Conservation (phyloP, 1,140 invertebrate genomes). For the Propsilocerus akamusi region DNA sequence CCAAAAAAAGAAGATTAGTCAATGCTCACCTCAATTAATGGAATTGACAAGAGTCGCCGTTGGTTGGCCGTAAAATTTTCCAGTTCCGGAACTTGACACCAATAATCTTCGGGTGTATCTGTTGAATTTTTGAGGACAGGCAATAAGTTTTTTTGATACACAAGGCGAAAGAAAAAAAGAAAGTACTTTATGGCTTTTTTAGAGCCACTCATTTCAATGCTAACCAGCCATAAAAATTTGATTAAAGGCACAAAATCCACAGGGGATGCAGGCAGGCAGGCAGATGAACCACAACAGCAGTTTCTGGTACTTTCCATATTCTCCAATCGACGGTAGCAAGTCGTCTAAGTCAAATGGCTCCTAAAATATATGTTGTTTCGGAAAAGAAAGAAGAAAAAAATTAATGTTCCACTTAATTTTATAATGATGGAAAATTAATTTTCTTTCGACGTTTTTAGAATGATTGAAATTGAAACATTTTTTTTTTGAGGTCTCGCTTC, state of each 20-base stretch:
- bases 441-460: too few relatives aligned
- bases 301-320: conserved; percentile 76
- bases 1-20: neutral
- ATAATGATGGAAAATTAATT: too few relatives aligned
- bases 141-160: neutral
- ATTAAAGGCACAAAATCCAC: conserved; percentile 79
- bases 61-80: conserved; percentile 33
- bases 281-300: conserved; percentile 70
- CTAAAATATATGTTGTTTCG: conserved; percentile 18
- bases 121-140: neutral
- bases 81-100: conserved; percentile 55
- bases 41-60: conserved; percentile 43
- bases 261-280: conserved; percentile 69
- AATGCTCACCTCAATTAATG: conserved; percentile 24
- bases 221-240: conserved; percentile 60
- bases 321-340: conserved; percentile 62
- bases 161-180: neutral
- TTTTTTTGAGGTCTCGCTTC: too few relatives aligned
- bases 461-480: too few relatives aligned
- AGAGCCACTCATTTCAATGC: neutral
- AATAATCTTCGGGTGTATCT: conserved; percentile 52
- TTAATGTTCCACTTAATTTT: too few relatives aligned
- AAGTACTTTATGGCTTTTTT: neutral
- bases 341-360: conserved; percentile 60
- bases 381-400: too few relatives aligned